Conservation (phyloP, 2,888 invertebrate genomes). For the Heliconius charithonia region DNA sequence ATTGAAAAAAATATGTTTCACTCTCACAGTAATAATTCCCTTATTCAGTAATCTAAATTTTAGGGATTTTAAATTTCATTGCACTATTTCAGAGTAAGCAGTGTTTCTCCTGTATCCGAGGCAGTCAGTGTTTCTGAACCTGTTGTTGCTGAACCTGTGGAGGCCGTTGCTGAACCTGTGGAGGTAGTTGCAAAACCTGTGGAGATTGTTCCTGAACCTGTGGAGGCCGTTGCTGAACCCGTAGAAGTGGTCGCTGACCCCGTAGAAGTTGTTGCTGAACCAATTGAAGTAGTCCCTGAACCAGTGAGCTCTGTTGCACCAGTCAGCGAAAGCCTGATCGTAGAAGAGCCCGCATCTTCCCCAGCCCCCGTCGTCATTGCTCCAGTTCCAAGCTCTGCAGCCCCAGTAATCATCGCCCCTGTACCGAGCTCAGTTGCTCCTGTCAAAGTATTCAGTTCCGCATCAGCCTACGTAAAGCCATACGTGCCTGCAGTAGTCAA, state of each 20-base stretch:
- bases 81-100: slow-evolving; percentile 9
- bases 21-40: neutral
- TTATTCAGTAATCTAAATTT: neutral
- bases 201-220: neutral
- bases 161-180: neutral
- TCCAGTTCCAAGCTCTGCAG: slow-evolving; percentile 26
- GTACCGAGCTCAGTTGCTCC: slow-evolving; percentile 34
- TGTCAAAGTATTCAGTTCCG: slow-evolving; percentile 17
- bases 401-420: slow-evolving; percentile 15
- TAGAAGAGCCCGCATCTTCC: slow-evolving; percentile 3
- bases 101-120: neutral
- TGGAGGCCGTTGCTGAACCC: neutral
- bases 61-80: neutral
- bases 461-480: slow-evolving; percentile 32
- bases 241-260: neutral
- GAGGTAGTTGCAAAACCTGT: neutral
- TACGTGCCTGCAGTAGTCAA: slow-evolving; percentile 32
- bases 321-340: neutral
- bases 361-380: slow-evolving; percentile 11
- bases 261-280: neutral
- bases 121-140: neutral
- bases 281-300: neutral
- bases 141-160: neutral
- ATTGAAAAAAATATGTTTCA: neutral
- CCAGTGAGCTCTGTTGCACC: neutral